A percentile compares a stretch with the other conserved stretches of the same genome.
Conservation (phyloP, 2,113 vertebrate genomes). For the Silurus meridionalis region DNA sequence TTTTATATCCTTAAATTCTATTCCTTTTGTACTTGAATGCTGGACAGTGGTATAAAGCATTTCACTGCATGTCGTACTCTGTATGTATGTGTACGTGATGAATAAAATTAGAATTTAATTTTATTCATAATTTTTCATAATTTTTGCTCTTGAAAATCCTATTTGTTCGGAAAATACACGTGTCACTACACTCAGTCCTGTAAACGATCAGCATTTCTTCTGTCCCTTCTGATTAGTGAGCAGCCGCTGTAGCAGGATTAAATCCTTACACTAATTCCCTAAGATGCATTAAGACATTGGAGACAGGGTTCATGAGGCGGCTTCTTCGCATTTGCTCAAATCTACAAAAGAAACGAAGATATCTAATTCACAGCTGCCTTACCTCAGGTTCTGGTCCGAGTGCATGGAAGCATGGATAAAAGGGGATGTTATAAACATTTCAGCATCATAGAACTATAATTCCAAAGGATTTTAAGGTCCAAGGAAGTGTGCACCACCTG, state of each 20-base stretch:
- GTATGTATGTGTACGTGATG: no score
- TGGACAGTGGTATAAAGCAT: no score
- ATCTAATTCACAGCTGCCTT: neutral
- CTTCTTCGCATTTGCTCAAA: neutral
- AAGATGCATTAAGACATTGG: slow-evolving; percentile 45
- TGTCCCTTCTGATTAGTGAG: slow-evolving; percentile 55
- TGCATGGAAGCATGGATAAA: neutral
- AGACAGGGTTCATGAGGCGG: slow-evolving; percentile 4
- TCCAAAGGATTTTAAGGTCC: neutral
- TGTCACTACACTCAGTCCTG: slow-evolving; percentile 2
- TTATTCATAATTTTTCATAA: no score
- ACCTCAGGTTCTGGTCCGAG: slow-evolving; percentile 39
- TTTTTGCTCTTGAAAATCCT: neutral
- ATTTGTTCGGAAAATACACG: neutral
- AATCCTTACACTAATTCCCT: slow-evolving; percentile 48
- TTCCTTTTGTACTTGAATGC: no score
- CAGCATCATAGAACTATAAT: neutral
- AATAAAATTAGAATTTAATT: no score
- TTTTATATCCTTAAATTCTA: no score
- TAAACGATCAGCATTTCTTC: slow-evolving; percentile 33
- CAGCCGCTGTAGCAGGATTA: slow-evolving; percentile 43
- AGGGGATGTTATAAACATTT: neutral
- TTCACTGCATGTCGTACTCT: no score
- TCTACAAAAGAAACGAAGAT: neutral
- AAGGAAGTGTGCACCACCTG: neutral